A percentile compares a stretch with the other conserved stretches of the same genome.
Conservation (phyloP, 2,888 invertebrate species). For the Rhagophthalmus giganteus region DNA sequence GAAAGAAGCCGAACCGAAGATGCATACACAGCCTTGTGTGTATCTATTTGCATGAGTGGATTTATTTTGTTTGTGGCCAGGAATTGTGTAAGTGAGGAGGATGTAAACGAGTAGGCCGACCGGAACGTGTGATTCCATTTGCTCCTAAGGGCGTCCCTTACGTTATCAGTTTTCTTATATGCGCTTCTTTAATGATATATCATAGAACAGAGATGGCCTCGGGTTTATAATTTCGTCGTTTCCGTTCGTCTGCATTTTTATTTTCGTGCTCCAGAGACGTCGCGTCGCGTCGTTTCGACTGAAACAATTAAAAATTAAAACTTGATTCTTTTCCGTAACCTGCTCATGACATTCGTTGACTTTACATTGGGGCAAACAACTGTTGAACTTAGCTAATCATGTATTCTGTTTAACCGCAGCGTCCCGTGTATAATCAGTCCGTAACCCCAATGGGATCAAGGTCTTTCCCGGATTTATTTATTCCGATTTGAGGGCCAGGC, state of each 20-base stretch:
- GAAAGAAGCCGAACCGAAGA: slow-evolving; percentile 36
- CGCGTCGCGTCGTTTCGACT: slow-evolving; percentile 34
- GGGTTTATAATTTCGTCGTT: slow-evolving; percentile 32
- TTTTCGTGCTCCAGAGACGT: slow-evolving; percentile 33
- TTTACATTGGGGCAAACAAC: slow-evolving; percentile 41
- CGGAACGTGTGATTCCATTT: slow-evolving; percentile 51
- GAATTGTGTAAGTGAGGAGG: slow-evolving; percentile 40
- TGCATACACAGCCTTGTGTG: slow-evolving; percentile 39
- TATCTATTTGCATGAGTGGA: slow-evolving; percentile 51
- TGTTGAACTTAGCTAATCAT: slow-evolving; percentile 43
- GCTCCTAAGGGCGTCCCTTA: slow-evolving; percentile 39
- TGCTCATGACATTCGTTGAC: slow-evolving; percentile 40
- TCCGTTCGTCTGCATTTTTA: slow-evolving; percentile 41
- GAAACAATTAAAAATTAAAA: slow-evolving; percentile 47
- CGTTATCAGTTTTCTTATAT: slow-evolving; percentile 42
- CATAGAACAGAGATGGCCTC: slow-evolving; percentile 8
- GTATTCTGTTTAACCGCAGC: slow-evolving; percentile 42
- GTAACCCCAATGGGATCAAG: slow-evolving; percentile 31
- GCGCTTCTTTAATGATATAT: slow-evolving; percentile 23
- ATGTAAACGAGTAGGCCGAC: slow-evolving; percentile 33
- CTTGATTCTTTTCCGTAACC: slow-evolving; percentile 44
- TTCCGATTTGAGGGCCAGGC: slow-evolving; percentile 24
- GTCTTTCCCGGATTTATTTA: slow-evolving; percentile 29
- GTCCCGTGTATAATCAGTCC: slow-evolving; percentile 34
- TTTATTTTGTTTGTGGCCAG: slow-evolving; percentile 50